Evolutionary conservation across 2,888 invertebrate species (phyloP).

Genomic region (Didymodactylos carnosus): DNA sequence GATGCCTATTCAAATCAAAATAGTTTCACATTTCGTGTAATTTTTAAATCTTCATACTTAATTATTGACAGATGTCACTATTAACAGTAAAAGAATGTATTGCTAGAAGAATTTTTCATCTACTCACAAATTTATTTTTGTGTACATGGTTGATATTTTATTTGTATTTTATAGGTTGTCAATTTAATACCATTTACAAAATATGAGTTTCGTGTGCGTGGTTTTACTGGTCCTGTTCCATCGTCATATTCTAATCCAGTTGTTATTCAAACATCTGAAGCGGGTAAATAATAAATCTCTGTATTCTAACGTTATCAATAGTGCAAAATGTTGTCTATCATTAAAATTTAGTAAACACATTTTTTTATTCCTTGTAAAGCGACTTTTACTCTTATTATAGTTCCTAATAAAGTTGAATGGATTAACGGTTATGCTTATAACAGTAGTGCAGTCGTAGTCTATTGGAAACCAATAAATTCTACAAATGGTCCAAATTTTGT

Average conservation of each 20-base stretch:
- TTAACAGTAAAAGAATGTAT: too few species aligned
- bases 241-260: neutral
- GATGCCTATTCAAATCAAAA: neutral
- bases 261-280: neutral
- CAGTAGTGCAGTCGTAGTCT: neutral
- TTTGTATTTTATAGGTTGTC: neutral
- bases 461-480: neutral
- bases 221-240: neutral
- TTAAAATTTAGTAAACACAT: too few species aligned
- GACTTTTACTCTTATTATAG: neutral
- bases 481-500: neutral
- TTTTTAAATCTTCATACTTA: too few species aligned
- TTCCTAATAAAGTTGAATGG: neutral
- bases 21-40: neutral
- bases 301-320: too few species aligned
- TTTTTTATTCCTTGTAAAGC: too few species aligned
- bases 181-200: neutral
- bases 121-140: too few species aligned
- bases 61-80: too few species aligned
- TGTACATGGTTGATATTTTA: neutral
- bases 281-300: too few species aligned
- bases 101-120: too few species aligned
- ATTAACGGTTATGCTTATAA: neutral
- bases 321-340: too few species aligned
- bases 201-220: neutral